A percentile compares a stretch with the other conserved stretches of the same genome.
phyloP scores from a whole-genome alignment of 2,888 invertebrate genomes.

The Lomographa bimaculata region DNA sequence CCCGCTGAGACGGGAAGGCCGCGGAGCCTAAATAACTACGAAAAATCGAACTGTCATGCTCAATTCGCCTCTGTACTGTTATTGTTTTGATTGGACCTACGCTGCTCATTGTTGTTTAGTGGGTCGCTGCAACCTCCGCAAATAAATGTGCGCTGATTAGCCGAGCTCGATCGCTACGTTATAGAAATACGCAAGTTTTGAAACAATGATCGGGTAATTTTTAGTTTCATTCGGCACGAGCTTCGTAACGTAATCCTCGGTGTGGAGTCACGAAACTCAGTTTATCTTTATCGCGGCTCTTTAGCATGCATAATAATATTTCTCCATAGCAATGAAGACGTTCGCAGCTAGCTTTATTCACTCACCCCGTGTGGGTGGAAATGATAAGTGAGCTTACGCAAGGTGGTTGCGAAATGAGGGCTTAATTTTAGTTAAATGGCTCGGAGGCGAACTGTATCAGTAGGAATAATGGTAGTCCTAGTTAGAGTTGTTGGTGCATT shows the following conservation, averaged over 20 bases:
- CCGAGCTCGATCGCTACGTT: constrained; percentile 42
- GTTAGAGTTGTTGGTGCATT: constrained; percentile 35
- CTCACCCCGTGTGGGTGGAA: constrained; percentile 33
- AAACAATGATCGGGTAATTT: constrained; percentile 57
- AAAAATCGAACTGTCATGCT: constrained; percentile 60
- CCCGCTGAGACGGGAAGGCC: constrained; percentile 74
- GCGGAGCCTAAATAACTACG: constrained; percentile 65
- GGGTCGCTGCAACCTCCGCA: constrained; percentile 35
- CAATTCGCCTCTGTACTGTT: constrained; percentile 39
- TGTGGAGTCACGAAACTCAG: constrained; percentile 47
- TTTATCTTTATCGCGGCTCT: constrained; percentile 33
- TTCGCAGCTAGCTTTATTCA: constrained; percentile 21
- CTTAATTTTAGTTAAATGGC: constrained; percentile 45
- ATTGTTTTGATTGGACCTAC: constrained; percentile 39
- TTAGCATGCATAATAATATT: constrained; percentile 32
- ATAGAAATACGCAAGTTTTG: constrained; percentile 55
- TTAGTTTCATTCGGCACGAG: constrained; percentile 63
- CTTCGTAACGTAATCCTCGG: constrained; percentile 49
- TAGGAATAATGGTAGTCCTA: constrained; percentile 40
- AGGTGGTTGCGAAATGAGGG: constrained; percentile 35
- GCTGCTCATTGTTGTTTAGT: constrained; percentile 33
- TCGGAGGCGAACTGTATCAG: constrained; percentile 37
- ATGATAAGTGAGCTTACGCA: constrained; percentile 21
- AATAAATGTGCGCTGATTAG: constrained; percentile 50
- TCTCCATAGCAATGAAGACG: constrained; percentile 33